A percentile compares a stretch with the other conserved stretches of the same genome.
Conservation (phyloP, 2,113 vertebrate species). For the Oenanthe oenanthe region DNA sequence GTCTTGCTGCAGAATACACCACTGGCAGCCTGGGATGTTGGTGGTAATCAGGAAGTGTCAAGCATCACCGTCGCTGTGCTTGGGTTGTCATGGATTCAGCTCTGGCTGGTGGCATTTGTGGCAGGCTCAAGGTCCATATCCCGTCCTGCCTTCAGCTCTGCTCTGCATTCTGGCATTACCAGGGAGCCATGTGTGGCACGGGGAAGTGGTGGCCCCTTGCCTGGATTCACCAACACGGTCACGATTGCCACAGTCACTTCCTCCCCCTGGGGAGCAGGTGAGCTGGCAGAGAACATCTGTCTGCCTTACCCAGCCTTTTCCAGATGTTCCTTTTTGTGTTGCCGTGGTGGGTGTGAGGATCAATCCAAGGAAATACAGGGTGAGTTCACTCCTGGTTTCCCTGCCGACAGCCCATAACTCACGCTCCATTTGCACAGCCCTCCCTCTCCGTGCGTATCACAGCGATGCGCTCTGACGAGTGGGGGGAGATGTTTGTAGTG, state of each 20-base stretch:
- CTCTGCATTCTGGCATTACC: fast-evolving
- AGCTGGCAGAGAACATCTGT: background rate
- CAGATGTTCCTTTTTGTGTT: slow-evolving; percentile 47
- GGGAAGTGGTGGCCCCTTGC: background rate
- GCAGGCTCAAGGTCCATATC: background rate
- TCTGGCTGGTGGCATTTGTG: background rate
- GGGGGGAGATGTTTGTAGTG: background rate
- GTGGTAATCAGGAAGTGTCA: background rate
- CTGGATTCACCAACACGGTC: background rate
- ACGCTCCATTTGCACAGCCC: slow-evolving; percentile 33
- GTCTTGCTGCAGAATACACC: background rate
- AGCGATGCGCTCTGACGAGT: background rate
- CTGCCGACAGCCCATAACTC: background rate
- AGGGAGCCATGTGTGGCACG: fast-evolving
- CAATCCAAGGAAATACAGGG: background rate
- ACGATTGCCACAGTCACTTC: background rate
- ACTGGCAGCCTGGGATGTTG: background rate
- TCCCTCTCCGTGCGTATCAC: background rate
- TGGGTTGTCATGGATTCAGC: slow-evolving; percentile 51
- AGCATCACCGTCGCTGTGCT: background rate
- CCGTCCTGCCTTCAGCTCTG: background rate
- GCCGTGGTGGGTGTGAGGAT: slow-evolving; percentile 19
- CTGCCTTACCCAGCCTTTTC: background rate
- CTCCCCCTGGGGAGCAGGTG: background rate
- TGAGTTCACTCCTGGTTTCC: slow-evolving; percentile 18